Base-by-base conservation (phyloP, 2,888 invertebrate species). In the Lasioglossum malachurum region DNA sequence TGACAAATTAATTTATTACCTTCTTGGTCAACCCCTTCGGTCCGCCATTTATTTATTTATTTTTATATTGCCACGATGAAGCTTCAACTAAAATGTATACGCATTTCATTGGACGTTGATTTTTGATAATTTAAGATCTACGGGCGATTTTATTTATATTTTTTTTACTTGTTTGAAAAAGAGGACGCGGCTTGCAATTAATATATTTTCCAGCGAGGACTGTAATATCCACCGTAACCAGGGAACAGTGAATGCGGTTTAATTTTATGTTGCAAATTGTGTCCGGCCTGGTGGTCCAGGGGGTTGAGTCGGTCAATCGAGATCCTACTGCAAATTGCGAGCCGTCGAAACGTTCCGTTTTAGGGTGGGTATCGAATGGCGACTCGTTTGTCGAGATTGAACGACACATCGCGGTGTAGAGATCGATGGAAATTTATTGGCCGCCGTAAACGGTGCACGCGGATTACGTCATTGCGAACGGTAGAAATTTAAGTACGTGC, bases 401-500 rank as follows among this genome's bases (percentile, higher is more conserved):
- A 53, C n/a, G 27, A 71, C 53, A 67, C 35, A 41, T 69, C 14
- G 38, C 38, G 23, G n/a, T 75, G 80, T 75, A 82, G 75, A 67
- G 72, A 67, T 64, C 73, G 73, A 75, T 41, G 38, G 23, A 46
- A 49, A 69, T 75, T 71, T 71, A 71, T 78, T 14, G 41, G 44
- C 64, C 41, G 53, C 12, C 31, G 35, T 31, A 53, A 64, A 49
- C 14, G 38, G 49, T 38, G 7, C n/a, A 16, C 69, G 78, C 35
- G 69, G 19, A 46, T 60, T 23, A 69, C 27, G 64, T 79, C 53
- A 46, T 35, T 78, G 27, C 53, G 75, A 73, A 38, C 14, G 44
- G 49, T 74, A n/a, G 27, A 16, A 44, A 46, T 57, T 72, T 60
- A 86, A 76, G 69, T 82, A 87, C 57, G 87, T 89, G 85, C 83